These are phyloP conservation scores for Penaeus chinensis DNA, from an alignment of 1,140 invertebrate genomes.

Conservation along the genomic window DNA sequence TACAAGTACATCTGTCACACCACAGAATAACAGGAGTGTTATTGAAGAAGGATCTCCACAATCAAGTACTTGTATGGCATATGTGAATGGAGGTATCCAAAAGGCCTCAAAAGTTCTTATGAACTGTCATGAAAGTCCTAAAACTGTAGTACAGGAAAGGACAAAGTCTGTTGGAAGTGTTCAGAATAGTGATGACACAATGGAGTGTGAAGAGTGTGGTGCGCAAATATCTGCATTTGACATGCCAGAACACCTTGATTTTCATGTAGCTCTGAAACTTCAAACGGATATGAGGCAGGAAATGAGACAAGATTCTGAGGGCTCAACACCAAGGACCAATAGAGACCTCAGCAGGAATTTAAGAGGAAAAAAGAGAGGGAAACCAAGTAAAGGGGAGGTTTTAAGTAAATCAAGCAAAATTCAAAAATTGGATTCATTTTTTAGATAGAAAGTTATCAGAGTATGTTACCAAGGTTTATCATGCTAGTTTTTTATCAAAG, in stretches of 20 bases:
- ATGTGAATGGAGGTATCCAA: too few relatives aligned
- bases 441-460: constrained; percentile 2
- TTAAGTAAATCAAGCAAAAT: constrained; percentile 15
- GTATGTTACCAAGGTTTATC: neutral
- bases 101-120: too few relatives aligned
- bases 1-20: too few relatives aligned
- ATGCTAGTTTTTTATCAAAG: neutral
- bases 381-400: constrained; percentile 14
- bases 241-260: constrained; percentile 62
- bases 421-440: constrained; percentile 37
- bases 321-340: neutral
- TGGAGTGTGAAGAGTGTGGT: constrained; percentile 52
- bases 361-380: neutral
- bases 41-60: too few relatives aligned
- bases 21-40: too few relatives aligned
- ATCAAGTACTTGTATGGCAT: too few relatives aligned
- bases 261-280: constrained; percentile 56
- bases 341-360: neutral
- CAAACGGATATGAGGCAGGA: constrained; percentile 35
- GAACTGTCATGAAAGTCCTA: too few relatives aligned
- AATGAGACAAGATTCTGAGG: neutral
- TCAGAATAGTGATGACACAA: constrained; percentile 6
- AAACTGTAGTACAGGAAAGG: too few relatives aligned
- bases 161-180: neutral
- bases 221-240: constrained; percentile 52